Conservation (phyloP, 2,113 vertebrate species). For the Copsychus sechellarum region DNA sequence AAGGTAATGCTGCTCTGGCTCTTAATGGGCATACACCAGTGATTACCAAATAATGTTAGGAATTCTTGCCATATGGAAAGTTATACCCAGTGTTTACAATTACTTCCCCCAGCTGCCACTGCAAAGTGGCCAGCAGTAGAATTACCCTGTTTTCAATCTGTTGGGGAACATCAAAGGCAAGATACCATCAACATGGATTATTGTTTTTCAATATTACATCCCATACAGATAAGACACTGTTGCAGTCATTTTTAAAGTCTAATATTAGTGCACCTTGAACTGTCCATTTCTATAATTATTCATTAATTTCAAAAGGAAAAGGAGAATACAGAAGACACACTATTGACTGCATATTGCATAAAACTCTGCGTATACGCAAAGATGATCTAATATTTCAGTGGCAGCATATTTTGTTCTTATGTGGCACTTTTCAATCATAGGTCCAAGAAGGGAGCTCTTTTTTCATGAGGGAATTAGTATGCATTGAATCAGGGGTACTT, state of each 20-base stretch:
- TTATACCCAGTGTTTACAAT: slow-evolving; percentile 8
- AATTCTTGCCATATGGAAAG: slow-evolving; percentile 59
- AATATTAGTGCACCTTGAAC: not conserved
- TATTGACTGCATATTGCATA: not conserved
- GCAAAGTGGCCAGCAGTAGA: slow-evolving; percentile 27
- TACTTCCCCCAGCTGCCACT: slow-evolving; percentile 49
- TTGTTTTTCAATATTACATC: not conserved
- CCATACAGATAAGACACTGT: not conserved
- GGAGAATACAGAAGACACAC: not conserved
- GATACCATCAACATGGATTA: not conserved
- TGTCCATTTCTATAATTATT: not conserved
- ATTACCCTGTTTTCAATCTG: slow-evolving; percentile 18
- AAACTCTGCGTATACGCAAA: not conserved
- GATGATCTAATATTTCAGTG: not conserved
- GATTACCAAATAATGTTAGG: slow-evolving; percentile 38
- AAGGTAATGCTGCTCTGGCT: not conserved
- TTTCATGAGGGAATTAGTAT: not conserved
- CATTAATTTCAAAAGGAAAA: not conserved
- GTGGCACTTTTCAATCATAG: not conserved
- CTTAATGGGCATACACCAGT: slow-evolving; percentile 7
- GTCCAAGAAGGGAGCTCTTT: not conserved
- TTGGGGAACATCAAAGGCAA: slow-evolving; percentile 42
- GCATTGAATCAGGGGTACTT: not conserved
- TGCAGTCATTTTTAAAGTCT: not conserved
- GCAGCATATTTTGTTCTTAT: not conserved